Percentiles rank a stretch among this genome's conserved stretches.
Evolutionary conservation across 1,140 invertebrate genomes (phyloP).

Genomic region (Hycleus phaleratus): DNA sequence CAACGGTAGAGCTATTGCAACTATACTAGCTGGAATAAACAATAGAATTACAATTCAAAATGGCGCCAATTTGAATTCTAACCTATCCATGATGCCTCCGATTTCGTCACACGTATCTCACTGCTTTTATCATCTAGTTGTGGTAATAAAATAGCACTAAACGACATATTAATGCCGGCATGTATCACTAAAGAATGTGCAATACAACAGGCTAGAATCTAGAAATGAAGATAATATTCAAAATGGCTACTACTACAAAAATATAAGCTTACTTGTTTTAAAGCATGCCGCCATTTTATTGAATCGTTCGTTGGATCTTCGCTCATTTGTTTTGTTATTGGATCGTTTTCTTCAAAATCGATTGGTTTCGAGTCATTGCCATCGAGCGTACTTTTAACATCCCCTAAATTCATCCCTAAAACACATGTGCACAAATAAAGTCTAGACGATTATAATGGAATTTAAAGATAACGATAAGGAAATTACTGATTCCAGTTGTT

Average conservation of each 20-base stretch:
- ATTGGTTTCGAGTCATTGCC: no score
- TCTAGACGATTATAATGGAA: no score
- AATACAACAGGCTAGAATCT: constrained; percentile 43
- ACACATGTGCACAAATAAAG: no score
- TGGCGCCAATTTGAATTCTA: constrained; percentile 4
- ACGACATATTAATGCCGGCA: constrained; percentile 48
- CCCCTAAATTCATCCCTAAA: no score
- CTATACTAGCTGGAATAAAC: constrained; percentile 46
- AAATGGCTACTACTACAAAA: neutral
- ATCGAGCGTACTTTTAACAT: no score
- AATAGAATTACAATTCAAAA: neutral
- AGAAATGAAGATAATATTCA: constrained; percentile 2
- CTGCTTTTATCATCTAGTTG: constrained; percentile 37
- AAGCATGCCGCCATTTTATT: constrained; percentile 14
- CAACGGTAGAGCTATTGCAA: constrained; percentile 47
- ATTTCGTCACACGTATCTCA: constrained; percentile 29
- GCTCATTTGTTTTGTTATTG: no score
- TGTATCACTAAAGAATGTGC: constrained; percentile 45
- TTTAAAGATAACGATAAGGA: no score
- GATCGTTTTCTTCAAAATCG: no score
- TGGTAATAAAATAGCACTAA: constrained; percentile 45
- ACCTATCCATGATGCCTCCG: constrained; percentile 49
- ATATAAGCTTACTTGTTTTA: constrained; percentile 17
- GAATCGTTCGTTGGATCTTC: neutral
- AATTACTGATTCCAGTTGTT: no score